Evolutionary conservation across 2,113 vertebrate genomes (phyloP).

Genomic region (Antechinus flavipes): DNA sequence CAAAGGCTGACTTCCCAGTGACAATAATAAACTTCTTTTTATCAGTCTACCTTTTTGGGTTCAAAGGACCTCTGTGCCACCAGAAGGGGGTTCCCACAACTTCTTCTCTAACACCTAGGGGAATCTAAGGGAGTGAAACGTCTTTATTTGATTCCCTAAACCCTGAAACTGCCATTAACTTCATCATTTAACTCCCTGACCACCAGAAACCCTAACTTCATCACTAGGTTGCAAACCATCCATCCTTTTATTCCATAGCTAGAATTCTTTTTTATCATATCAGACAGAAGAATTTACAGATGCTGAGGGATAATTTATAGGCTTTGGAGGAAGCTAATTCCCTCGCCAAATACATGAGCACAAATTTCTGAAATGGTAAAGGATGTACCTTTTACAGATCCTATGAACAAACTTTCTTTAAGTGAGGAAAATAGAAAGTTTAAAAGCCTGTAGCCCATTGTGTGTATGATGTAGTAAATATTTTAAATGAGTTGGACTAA

Average conservation of each 20-base stretch:
- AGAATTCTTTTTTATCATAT: background rate
- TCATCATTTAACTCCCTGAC: no score
- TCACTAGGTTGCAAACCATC: background rate
- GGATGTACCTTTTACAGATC: background rate
- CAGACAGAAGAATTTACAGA: background rate
- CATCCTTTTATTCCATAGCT: background rate
- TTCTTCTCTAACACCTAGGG: no score
- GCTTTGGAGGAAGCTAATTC: background rate
- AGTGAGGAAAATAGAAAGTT: background rate
- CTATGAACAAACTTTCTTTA: background rate
- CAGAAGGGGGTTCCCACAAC: no score
- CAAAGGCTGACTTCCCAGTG: no score
- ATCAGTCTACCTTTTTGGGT: no score
- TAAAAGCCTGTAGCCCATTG: background rate
- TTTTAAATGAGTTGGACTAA: background rate
- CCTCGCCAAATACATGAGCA: background rate
- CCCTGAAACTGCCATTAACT: no score
- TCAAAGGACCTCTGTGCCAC: no score
- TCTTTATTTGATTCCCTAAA: no score
- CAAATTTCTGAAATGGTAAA: conserved; percentile 7
- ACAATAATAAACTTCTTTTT: no score
- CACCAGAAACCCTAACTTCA: background rate
- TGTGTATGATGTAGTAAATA: background rate
- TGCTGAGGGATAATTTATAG: background rate
- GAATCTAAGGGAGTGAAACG: no score